Conservation (phyloP, 2,113 vertebrate species). For the Lagopus leucura region DNA sequence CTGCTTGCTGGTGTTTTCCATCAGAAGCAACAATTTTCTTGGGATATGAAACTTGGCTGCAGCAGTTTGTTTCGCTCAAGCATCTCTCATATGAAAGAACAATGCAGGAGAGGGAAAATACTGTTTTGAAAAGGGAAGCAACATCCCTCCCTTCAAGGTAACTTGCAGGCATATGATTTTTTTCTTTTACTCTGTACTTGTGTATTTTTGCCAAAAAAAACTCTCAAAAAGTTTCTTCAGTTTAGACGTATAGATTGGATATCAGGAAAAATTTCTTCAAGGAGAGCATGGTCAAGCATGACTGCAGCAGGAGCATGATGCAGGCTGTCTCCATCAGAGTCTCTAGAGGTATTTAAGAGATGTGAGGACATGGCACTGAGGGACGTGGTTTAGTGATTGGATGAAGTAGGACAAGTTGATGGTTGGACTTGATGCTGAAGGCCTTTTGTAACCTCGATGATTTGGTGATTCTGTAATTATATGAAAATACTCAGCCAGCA, state of each 20-base stretch:
- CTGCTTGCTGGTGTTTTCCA: background rate
- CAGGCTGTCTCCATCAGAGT: background rate
- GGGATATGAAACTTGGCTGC: background rate
- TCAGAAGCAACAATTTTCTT: constrained; percentile 10
- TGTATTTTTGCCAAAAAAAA: background rate
- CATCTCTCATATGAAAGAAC: background rate
- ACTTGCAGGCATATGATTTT: rapidly evolving
- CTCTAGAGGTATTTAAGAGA: background rate
- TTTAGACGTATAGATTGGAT: background rate
- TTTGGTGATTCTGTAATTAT: background rate
- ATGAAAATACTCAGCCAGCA: background rate
- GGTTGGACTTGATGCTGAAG: background rate
- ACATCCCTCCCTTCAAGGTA: background rate
- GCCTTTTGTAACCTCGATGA: background rate
- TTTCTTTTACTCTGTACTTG: background rate
- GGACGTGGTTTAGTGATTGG: background rate
- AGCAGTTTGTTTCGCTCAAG: background rate
- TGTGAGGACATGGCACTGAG: background rate
- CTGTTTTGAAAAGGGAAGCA: background rate
- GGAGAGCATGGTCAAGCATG: background rate
- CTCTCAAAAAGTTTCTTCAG: background rate
- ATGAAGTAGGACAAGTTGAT: background rate
- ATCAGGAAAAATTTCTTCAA: background rate
- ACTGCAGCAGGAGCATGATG: background rate
- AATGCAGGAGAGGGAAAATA: background rate